These are phyloP conservation scores for Drosophila setosimentum DNA, from an alignment of 2,888 invertebrate genomes.

Conservation along the genomic window DNA sequence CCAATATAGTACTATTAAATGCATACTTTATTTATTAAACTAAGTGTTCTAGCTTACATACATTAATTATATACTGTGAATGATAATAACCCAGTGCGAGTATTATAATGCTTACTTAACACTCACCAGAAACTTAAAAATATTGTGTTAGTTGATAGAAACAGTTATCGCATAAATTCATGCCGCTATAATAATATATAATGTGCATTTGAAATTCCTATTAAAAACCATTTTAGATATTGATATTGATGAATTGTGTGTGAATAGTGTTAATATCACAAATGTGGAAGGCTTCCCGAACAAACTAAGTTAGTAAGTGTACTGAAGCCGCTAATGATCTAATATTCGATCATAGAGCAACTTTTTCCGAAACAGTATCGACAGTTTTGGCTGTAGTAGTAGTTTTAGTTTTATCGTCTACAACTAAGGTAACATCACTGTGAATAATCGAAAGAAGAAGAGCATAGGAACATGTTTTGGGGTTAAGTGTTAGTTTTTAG, in stretches of 20 bases:
- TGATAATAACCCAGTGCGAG: conserved; percentile 30
- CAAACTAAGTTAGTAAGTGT: conserved; percentile 26
- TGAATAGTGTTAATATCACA: conserved; percentile 77
- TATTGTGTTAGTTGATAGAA: conserved; percentile 30
- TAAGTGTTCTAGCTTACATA: conserved; percentile 51
- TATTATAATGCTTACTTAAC: conserved; percentile 20
- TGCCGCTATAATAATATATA: conserved; percentile 48
- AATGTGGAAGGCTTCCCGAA: conserved; percentile 43
- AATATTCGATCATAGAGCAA: conserved; percentile 56
- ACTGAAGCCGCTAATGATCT: conserved; percentile 20
- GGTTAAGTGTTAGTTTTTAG: conserved; percentile 57
- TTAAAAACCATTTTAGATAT: not conserved
- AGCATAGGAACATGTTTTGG: conserved; percentile 55
- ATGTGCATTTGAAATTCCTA: conserved; percentile 43
- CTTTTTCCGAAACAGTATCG: conserved; percentile 81
- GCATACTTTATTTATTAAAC: conserved; percentile 60
- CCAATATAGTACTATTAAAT: conserved; percentile 41
- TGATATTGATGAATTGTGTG: conserved; percentile 39
- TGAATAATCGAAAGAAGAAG: conserved; percentile 69
- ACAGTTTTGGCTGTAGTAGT: conserved; percentile 69
- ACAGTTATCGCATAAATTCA: conserved; percentile 43
- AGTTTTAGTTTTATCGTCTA: conserved; percentile 67
- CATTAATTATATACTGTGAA: conserved; percentile 32
- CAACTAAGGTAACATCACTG: conserved; percentile 80
- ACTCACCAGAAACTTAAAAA: conserved; percentile 57